A percentile compares a stretch with the other conserved stretches of the same genome.
Evolutionary conservation across 2,113 vertebrate genomes (phyloP).

Genomic region (Corythoichthys haematopterus): DNA sequence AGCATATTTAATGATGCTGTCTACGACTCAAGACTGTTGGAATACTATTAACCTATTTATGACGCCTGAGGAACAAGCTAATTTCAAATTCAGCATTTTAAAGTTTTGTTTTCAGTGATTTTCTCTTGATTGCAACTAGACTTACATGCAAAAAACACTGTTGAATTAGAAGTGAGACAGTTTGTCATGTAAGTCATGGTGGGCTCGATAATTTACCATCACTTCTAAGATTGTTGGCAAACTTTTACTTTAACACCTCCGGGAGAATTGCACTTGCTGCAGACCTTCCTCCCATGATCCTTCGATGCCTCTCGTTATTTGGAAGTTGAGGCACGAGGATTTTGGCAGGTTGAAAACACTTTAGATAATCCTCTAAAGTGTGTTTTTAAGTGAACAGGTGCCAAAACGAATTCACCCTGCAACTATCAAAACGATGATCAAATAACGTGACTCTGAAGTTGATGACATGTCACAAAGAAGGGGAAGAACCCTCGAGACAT

Average conservation of each 20-base stretch:
- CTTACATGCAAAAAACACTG: not conserved
- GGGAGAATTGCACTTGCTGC: not conserved
- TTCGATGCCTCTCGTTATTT: slow-evolving; percentile 2
- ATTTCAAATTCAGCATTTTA: slow-evolving; percentile 34
- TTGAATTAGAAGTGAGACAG: not conserved
- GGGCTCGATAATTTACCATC: not conserved
- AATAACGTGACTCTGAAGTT: slow-evolving; percentile 15
- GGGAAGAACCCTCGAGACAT: slow-evolving; percentile 12
- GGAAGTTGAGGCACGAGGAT: slow-evolving; percentile 7
- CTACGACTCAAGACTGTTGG: slow-evolving; percentile 56
- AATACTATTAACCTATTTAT: slow-evolving; percentile 59
- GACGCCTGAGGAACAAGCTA: slow-evolving; percentile 31
- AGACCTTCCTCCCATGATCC: not conserved
- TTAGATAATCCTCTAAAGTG: slow-evolving; percentile 30
- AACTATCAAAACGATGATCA: slow-evolving; percentile 29
- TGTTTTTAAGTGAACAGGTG: slow-evolving; percentile 28
- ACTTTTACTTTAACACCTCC: not conserved
- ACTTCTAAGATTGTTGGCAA: not conserved
- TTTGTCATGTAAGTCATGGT: too few species aligned
- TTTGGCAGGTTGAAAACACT: slow-evolving; percentile 29
- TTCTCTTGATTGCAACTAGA: slow-evolving; percentile 17
- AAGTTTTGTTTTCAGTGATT: slow-evolving; percentile 14
- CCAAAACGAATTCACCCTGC: slow-evolving; percentile 25
- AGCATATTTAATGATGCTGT: slow-evolving; percentile 53
- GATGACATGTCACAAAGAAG: slow-evolving; percentile 2